phyloP scores from a whole-genome alignment of 2,797 vertebrate genomes.

The Emys orbicularis region DNA sequence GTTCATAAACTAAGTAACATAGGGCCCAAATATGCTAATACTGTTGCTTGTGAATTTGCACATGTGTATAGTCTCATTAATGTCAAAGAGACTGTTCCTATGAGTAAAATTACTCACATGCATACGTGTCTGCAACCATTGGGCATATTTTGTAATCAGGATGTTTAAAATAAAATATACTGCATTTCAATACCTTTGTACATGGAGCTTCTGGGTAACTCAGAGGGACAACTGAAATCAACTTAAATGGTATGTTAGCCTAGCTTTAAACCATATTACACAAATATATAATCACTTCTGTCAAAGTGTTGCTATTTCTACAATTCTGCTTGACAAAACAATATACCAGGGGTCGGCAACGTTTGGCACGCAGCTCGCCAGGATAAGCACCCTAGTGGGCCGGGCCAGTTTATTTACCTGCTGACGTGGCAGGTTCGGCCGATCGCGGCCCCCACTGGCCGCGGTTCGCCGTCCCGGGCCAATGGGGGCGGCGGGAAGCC shows the following conservation, averaged over 20 bases:
- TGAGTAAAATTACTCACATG: not conserved
- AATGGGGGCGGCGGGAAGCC: too few relatives aligned
- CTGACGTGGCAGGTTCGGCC: too few relatives aligned
- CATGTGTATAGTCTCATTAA: not conserved
- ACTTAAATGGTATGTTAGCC: not conserved
- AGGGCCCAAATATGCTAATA: not conserved
- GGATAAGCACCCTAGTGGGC: too few relatives aligned
- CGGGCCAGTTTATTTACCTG: too few relatives aligned
- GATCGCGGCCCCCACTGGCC: too few relatives aligned
- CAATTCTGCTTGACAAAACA: not conserved
- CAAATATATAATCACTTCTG: rapidly evolving
- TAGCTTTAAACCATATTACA: not conserved
- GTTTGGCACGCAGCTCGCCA: too few relatives aligned
- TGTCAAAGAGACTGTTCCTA: not conserved
- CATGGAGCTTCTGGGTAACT: not conserved
- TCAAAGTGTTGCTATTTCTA: not conserved
- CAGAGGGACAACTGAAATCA: not conserved
- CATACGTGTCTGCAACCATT: not conserved
- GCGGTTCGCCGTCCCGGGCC: too few relatives aligned
- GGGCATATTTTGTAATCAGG: not conserved
- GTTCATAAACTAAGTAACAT: not conserved
- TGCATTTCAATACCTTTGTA: not conserved
- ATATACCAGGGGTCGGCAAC: not conserved
- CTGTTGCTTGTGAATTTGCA: slow-evolving; percentile 51
- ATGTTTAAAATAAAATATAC: not conserved